These are phyloP conservation scores for Rhinophrynus dorsalis DNA, from an alignment of 2,797 vertebrate species.

Conservation along the genomic window DNA sequence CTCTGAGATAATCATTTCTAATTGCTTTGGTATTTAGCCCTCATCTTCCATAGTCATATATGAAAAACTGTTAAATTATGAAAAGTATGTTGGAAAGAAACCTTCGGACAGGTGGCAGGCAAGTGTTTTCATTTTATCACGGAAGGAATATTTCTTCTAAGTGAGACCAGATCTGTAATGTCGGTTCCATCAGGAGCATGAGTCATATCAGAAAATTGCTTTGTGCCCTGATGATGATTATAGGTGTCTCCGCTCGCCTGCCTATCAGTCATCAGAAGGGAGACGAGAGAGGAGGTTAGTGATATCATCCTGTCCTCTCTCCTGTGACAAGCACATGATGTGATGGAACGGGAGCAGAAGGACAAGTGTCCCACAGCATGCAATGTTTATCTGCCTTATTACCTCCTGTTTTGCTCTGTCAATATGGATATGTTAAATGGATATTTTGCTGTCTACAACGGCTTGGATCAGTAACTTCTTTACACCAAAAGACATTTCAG, in stretches of 20 bases:
- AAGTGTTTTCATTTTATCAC: not conserved
- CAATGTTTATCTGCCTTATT: slow-evolving; percentile 18
- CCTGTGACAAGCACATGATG: not conserved
- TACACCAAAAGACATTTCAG: not conserved
- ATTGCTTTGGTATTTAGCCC: too few species aligned
- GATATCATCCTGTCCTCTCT: slow-evolving; percentile 4
- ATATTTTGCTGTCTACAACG: slow-evolving; percentile 3
- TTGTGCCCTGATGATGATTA: slow-evolving; percentile 9
- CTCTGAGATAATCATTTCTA: too few species aligned
- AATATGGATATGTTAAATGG: not conserved
- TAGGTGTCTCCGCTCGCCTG: not conserved
- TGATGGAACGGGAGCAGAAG: not conserved
- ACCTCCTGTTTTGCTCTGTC: slow-evolving; percentile 1
- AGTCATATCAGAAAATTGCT: slow-evolving; percentile 17
- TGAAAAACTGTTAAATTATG: too few species aligned
- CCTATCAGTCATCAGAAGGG: slow-evolving; percentile 11
- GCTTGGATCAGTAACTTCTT: slow-evolving; percentile 15
- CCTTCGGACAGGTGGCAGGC: not conserved
- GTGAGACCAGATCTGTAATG: not conserved
- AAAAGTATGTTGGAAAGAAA: not conserved
- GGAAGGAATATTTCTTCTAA: not conserved
- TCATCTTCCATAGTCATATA: too few species aligned
- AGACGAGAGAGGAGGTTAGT: not conserved
- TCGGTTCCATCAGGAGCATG: not conserved
- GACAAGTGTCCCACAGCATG: not conserved